These are phyloP conservation scores for Tolypeutes matacus DNA, from an alignment of 2,797 vertebrate genomes.

Conservation along the genomic window DNA sequence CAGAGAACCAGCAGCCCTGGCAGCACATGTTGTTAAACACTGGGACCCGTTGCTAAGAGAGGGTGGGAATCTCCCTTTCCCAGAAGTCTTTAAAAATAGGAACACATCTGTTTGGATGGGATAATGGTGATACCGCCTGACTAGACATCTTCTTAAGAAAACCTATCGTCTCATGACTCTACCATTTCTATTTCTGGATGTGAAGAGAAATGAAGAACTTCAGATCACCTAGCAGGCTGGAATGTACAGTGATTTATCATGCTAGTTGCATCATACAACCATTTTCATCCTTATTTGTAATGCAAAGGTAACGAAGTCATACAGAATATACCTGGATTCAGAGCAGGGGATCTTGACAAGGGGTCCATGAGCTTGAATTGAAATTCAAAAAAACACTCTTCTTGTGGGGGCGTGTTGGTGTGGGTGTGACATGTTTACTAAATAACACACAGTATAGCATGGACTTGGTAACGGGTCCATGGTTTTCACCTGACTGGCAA, in stretches of 20 bases:
- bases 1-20: slow-evolving; percentile 24
- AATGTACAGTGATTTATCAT: background rate
- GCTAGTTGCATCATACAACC: background rate
- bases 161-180: background rate
- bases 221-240: background rate
- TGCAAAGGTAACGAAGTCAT: background rate
- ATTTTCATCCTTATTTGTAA: background rate
- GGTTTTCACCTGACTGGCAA: too few species aligned
- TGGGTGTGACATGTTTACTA: too few species aligned
- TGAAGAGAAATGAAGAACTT: slow-evolving; percentile 40
- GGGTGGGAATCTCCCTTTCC: slow-evolving; percentile 76
- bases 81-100: slow-evolving; percentile 82
- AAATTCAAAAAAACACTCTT: too few species aligned
- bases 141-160: slow-evolving; percentile 39
- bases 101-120: slow-evolving; percentile 73
- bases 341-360: background rate
- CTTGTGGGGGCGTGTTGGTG: too few species aligned
- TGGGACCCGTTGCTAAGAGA: slow-evolving; percentile 66
- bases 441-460: too few species aligned
- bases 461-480: too few species aligned
- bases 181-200: slow-evolving; percentile 37
- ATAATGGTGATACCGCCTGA: background rate
- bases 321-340: background rate
- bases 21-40: slow-evolving; percentile 74
- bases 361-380: too few species aligned